Evolutionary conservation across 2,888 invertebrate genomes (phyloP).

Genomic region (Microdon myrmicae): DNA sequence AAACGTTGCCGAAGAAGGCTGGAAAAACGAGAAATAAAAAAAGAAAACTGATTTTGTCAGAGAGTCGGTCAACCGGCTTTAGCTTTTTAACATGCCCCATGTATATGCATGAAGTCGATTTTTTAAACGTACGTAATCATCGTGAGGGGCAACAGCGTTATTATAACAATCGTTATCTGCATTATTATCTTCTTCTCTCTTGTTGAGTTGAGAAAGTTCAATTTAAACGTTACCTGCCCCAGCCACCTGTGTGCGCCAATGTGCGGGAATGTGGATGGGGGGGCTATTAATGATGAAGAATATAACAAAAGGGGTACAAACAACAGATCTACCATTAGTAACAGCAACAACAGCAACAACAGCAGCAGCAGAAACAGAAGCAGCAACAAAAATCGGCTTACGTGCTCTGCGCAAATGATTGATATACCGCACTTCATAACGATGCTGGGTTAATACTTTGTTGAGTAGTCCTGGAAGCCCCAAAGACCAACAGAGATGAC

Average conservation of each 20-base stretch:
- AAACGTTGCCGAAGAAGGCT: slow-evolving; percentile 22
- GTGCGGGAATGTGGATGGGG: neutral
- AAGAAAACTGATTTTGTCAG: slow-evolving; percentile 26
- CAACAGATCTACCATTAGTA: neutral
- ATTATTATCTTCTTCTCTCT: slow-evolving; percentile 22
- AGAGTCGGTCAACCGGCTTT: slow-evolving; percentile 49
- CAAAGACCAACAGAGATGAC: too few relatives aligned
- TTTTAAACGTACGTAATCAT: too few relatives aligned
- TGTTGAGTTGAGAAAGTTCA: slow-evolving; percentile 45
- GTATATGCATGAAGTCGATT: too few relatives aligned
- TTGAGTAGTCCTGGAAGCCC: too few relatives aligned
- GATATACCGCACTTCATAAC: too few relatives aligned
- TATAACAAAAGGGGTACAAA: slow-evolving; percentile 1
- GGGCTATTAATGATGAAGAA: neutral
- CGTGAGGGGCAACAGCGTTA: too few relatives aligned
- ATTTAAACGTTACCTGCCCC: slow-evolving; percentile 29
- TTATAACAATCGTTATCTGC: too few relatives aligned
- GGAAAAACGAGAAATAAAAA: slow-evolving; percentile 10
- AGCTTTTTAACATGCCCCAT: slow-evolving; percentile 38
- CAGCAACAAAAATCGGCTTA: slow-evolving; percentile 18
- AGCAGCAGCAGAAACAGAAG: slow-evolving; percentile 5
- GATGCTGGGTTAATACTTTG: too few relatives aligned
- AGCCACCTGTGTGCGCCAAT: slow-evolving; percentile 7
- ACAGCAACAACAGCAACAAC: slow-evolving; percentile 20
- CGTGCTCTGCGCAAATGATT: slow-evolving; percentile 5